Conservation (phyloP, 2,113 vertebrate genomes). For the Eudyptes chrysolophus region DNA sequence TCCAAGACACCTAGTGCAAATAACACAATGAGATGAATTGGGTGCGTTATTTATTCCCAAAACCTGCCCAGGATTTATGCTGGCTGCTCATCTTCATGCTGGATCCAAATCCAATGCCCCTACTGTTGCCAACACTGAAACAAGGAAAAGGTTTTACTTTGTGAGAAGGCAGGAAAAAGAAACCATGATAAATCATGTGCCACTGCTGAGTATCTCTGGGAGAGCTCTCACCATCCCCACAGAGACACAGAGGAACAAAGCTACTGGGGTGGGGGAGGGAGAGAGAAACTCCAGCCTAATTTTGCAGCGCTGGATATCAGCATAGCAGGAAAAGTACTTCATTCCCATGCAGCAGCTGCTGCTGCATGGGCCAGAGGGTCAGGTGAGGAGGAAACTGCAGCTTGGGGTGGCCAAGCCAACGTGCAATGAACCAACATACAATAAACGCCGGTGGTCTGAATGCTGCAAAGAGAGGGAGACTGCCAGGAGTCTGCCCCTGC, state of each 20-base stretch:
- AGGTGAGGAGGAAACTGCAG: background rate
- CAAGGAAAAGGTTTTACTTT: background rate
- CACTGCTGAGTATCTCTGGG: background rate
- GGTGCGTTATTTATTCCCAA: background rate
- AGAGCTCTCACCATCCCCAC: background rate
- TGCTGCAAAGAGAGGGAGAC: background rate
- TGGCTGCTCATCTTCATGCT: background rate
- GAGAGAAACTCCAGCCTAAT: background rate
- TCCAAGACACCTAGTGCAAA: background rate
- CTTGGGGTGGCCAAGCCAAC: background rate
- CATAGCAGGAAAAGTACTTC: background rate
- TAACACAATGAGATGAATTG: background rate
- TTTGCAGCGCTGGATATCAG: background rate
- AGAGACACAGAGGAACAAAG: background rate
- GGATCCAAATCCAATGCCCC: constrained; percentile 1
- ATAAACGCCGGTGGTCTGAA: background rate
- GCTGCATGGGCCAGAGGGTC: background rate
- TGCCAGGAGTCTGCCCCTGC: background rate
- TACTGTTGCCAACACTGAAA: background rate
- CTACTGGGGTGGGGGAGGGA: no score
- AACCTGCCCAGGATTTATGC: background rate
- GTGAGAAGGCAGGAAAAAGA: background rate
- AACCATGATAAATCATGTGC: background rate
- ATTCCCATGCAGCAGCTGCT: background rate
- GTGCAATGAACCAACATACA: background rate